Conservation (phyloP, 2,888 invertebrate species). For the Tetrapedia diversipes region DNA sequence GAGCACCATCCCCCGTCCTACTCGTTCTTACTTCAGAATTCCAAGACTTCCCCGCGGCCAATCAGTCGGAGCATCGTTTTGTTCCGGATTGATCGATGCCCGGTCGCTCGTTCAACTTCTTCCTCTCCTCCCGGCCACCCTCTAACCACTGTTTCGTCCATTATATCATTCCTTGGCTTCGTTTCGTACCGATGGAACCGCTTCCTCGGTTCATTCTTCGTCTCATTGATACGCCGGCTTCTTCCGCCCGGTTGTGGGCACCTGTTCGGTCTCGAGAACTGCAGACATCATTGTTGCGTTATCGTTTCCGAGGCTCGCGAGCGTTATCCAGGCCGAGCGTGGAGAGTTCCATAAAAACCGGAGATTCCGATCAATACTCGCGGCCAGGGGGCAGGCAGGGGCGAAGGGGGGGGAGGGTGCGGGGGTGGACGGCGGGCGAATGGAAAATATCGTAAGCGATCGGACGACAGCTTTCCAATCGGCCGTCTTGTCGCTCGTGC, state of each 20-base stretch:
- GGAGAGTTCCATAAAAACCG: constrained; percentile 27
- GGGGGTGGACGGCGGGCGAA: constrained; percentile 17
- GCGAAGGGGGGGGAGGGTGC: neutral
- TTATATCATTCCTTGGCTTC: neutral
- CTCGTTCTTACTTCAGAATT: constrained; percentile 36
- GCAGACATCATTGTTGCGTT: constrained; percentile 26
- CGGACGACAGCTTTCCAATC: constrained; percentile 48
- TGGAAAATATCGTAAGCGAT: constrained; percentile 32
- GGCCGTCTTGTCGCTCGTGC: constrained; percentile 34
- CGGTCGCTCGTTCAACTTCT: neutral
- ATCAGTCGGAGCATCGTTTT: constrained; percentile 40
- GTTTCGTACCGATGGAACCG: neutral
- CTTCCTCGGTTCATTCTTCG: constrained; percentile 14
- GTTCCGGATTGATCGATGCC: constrained; percentile 42
- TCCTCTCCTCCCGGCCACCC: neutral
- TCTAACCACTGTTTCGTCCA: neutral
- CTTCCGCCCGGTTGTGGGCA: too few relatives aligned
- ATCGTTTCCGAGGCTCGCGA: neutral
- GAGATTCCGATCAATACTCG: constrained; percentile 33
- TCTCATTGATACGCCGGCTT: neutral
- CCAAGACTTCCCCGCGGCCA: constrained; percentile 46
- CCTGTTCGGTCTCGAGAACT: too few relatives aligned
- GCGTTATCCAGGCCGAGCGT: constrained; percentile 14
- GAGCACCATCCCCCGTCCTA: neutral
- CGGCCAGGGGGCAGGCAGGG: neutral